Conservation (phyloP, 2,113 vertebrate species). For the Marmota monax region DNA sequence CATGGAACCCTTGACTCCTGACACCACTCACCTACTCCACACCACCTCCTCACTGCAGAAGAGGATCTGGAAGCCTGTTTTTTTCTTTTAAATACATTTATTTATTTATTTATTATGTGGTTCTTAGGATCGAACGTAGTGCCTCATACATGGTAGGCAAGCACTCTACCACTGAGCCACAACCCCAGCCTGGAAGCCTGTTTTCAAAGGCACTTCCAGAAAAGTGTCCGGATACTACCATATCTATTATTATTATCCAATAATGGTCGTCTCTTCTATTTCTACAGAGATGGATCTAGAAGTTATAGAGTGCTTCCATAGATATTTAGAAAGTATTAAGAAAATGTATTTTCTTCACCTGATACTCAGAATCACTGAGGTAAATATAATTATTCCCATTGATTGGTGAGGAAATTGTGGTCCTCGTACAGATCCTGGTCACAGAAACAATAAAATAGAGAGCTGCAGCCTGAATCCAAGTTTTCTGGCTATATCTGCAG, state of each 20-base stretch:
- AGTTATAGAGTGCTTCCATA: slow-evolving; percentile 1
- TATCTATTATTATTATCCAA: background rate
- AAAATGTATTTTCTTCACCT: background rate
- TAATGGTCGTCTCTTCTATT: background rate
- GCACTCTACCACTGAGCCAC: no score
- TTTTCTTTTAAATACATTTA: no score
- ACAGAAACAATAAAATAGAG: background rate
- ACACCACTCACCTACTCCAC: background rate
- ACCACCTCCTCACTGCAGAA: background rate
- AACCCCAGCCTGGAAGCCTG: background rate
- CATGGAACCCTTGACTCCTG: background rate
- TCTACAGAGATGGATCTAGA: background rate
- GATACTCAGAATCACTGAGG: background rate
- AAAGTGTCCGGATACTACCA: background rate
- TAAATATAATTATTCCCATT: slow-evolving; percentile 20
- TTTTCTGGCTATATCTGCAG: background rate
- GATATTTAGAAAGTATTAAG: background rate
- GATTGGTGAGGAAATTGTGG: background rate
- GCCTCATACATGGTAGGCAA: no score
- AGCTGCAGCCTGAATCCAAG: background rate
- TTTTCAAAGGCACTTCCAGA: slow-evolving; percentile 29
- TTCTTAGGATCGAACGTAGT: no score
- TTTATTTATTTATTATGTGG: no score
- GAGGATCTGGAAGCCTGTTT: background rate
- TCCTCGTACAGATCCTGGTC: background rate